Conservation (phyloP, 2,888 invertebrate species). For the Coleophora flavipennella region DNA sequence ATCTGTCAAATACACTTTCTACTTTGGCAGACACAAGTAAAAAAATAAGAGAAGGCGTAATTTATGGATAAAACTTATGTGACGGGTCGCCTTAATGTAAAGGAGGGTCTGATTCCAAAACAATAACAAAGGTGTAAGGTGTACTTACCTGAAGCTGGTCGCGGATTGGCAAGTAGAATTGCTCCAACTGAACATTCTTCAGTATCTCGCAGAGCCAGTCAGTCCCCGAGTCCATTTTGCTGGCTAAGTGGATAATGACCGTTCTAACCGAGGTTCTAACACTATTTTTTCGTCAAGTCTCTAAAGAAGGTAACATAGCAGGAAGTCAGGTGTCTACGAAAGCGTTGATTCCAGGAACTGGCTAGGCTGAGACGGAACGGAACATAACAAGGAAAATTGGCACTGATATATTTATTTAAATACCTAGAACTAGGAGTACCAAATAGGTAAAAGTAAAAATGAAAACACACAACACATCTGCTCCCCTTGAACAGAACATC, state of each 20-base stretch:
- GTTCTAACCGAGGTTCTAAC: slow-evolving; percentile 8
- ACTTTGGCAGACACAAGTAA: too few species aligned
- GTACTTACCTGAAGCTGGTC: slow-evolving; percentile 88
- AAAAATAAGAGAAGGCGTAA: too few species aligned
- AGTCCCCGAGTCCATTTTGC: slow-evolving; percentile 64
- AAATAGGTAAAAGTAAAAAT: too few species aligned
- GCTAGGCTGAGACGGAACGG: background rate
- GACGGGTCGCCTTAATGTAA: too few species aligned
- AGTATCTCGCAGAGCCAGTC: slow-evolving; percentile 91
- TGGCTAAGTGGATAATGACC: slow-evolving; percentile 11
- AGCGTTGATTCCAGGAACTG: slow-evolving; percentile 15
- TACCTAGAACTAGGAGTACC: too few species aligned
- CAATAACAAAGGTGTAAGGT: background rate
- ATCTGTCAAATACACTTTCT: too few species aligned
- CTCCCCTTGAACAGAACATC: too few species aligned
- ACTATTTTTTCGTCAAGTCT: slow-evolving; percentile 14
- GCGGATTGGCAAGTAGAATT: slow-evolving; percentile 90
- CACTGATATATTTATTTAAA: too few species aligned
- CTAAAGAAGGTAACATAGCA: slow-evolving; percentile 44
- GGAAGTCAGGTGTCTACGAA: slow-evolving; percentile 41
- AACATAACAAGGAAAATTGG: too few species aligned
- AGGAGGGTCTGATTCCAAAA: too few species aligned
- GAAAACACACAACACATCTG: too few species aligned
- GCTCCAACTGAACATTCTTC: slow-evolving; percentile 91
- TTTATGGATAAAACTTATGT: too few species aligned